A percentile compares a stretch with the other conserved stretches of the same genome.
Evolutionary conservation across 2,797 vertebrate genomes (phyloP).

Genomic region (Nasua narica): DNA sequence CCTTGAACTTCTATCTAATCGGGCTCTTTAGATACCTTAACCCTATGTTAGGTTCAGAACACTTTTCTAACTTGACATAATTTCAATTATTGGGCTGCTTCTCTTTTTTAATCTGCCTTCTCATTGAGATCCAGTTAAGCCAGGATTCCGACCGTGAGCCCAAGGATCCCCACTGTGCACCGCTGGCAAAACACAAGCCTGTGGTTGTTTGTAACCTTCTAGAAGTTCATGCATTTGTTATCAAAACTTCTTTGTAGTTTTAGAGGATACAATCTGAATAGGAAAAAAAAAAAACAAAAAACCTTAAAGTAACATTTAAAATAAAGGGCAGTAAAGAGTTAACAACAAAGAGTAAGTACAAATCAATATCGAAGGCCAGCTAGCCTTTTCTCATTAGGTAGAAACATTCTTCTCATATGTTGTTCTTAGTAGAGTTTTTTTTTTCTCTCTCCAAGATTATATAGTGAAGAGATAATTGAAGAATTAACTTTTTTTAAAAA

Average conservation of each 20-base stretch:
- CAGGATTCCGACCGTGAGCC: background rate
- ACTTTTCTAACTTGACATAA: background rate
- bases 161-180: background rate
- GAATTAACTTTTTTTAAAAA: background rate
- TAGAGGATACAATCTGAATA: background rate
- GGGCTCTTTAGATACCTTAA: background rate
- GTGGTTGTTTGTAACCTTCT: background rate
- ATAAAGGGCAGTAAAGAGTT: background rate
- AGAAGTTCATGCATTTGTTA: background rate
- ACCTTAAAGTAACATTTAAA: background rate
- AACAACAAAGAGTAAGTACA: background rate
- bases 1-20: background rate
- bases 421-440: background rate
- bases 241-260: background rate
- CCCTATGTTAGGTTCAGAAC: background rate
- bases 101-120: background rate
- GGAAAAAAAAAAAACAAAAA: background rate
- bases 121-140: background rate
- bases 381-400: background rate
- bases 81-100: background rate
- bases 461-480: background rate
- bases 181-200: background rate
- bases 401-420: background rate
- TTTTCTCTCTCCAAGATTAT: background rate
- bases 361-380: background rate